Percentiles rank a stretch among this genome's conserved stretches.
Conservation (phyloP, 2,888 invertebrate genomes). For the Drosophila picticornis region DNA sequence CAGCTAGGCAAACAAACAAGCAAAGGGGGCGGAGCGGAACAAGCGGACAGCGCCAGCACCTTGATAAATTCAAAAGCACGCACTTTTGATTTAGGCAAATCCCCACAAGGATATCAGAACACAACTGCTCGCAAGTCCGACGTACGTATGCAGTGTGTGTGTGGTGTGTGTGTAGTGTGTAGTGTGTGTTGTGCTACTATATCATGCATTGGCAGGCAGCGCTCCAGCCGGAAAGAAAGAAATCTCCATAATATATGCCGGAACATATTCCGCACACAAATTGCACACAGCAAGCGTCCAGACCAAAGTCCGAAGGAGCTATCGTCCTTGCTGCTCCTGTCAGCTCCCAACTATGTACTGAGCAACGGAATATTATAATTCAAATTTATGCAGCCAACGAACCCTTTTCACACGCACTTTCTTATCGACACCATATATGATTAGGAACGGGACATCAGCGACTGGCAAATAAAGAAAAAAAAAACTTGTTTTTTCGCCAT, state of each 20-base stretch:
- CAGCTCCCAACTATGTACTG: slow-evolving; percentile 35
- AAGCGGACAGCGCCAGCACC: slow-evolving; percentile 56
- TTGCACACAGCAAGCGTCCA: slow-evolving; percentile 80
- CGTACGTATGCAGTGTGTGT: slow-evolving; percentile 5
- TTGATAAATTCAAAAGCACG: slow-evolving; percentile 81
- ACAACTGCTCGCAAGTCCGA: slow-evolving; percentile 29
- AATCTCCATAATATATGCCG: slow-evolving; percentile 85
- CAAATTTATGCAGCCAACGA: slow-evolving; percentile 79
- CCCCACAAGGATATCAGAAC: slow-evolving; percentile 65
- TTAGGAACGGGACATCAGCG: slow-evolving; percentile 50
- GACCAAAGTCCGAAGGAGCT: slow-evolving; percentile 41
- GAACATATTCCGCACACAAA: slow-evolving; percentile 85
- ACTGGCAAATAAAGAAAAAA: slow-evolving; percentile 45
- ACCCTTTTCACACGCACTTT: slow-evolving; percentile 79
- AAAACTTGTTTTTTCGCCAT: slow-evolving; percentile 35
- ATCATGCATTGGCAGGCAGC: slow-evolving; percentile 75
- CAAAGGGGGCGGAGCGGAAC: slow-evolving; percentile 17
- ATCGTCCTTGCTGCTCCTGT: slow-evolving; percentile 25
- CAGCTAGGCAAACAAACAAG: slow-evolving; percentile 67
- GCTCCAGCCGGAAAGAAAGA: slow-evolving; percentile 60
- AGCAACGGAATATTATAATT: slow-evolving; percentile 76
- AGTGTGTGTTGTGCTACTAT: slow-evolving; percentile 52
- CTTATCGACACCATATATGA: slow-evolving; percentile 77
- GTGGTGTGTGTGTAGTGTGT: slow-evolving; percentile 2
- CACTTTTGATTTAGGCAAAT: slow-evolving; percentile 80